Base-by-base conservation (phyloP, 2,113 vertebrate genomes). In the Psilopsiagon aurifrons region DNA sequence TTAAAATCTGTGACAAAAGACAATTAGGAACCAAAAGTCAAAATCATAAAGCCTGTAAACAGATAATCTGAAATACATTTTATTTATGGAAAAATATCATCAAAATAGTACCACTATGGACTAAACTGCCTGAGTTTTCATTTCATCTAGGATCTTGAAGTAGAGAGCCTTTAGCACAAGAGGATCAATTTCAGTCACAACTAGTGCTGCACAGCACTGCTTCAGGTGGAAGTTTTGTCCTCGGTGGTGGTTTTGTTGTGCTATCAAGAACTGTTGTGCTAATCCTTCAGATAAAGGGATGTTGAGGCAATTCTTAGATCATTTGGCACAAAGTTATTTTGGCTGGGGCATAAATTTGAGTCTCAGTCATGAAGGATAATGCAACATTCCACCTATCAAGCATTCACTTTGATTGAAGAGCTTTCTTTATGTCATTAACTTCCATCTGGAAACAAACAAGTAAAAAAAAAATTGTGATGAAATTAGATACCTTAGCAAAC, bases 381-480 rank as follows among this genome's bases (percentile, higher is more conserved):
- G 97, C 86, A 86, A 97, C 97, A 94, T 98, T 97, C 97, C 96
- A 93, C 82, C 95, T 95, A 97, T 96, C 95, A 95, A 88, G 88
- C 95, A 94, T 97, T 99, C 98, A 99, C 97, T 99, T 99, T 95
- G 98, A 98, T 97, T 98, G 98, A 98, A 99, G 98, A 97, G 94
- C 98, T 98, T 99, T 99, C 99, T 99, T 99, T 97, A 99, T 99
- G 97, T 99, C 99, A 95, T 99, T 99, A 90, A 99, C 99, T 96
- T 99, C 99, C 98, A 99, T 98, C 99, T 99, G 78, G 83, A 94
- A 92, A 80, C 46, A 84, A 85, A 88, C 11, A 78, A 39, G 54
- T 25, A 85, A 29, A 22, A 68, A 70, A 68, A 70, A 85, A n/a
- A 60, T 88, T 70, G 37, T 84, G 25, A 87, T 88, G 44, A 80